Percentiles rank a stretch among this genome's conserved stretches.
phyloP scores from a whole-genome alignment of 2,797 vertebrate species.

The Huso huso region DNA sequence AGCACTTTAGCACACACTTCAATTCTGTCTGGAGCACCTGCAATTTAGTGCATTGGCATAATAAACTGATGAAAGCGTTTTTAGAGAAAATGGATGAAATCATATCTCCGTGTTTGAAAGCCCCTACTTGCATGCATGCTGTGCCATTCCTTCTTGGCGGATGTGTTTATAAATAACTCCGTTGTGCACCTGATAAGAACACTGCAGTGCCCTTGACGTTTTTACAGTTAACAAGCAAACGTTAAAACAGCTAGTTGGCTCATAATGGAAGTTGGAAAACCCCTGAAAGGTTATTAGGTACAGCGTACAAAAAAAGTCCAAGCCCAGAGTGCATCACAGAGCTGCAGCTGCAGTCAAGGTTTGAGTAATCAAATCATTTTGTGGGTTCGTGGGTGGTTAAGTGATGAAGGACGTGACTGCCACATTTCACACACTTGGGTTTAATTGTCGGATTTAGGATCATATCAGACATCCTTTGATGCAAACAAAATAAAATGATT shows the following conservation, averaged over 20 bases:
- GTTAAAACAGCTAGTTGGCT: slow-evolving; percentile 3
- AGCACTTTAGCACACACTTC: background rate
- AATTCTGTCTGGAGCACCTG: no score
- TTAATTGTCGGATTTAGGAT: slow-evolving; percentile 17
- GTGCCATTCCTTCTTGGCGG: no score
- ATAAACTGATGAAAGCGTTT: no score
- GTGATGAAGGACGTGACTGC: slow-evolving; percentile 14
- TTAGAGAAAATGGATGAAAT: no score
- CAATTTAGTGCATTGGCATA: no score
- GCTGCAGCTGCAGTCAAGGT: slow-evolving; percentile 16
- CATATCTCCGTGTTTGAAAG: no score
- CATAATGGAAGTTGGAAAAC: slow-evolving; percentile 19
- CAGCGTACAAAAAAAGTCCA: slow-evolving; percentile 10
- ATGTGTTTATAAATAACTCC: no score
- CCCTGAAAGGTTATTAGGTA: slow-evolving; percentile 20
- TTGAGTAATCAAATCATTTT: slow-evolving; percentile 19
- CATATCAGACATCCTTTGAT: slow-evolving; percentile 8
- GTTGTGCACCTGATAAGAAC: no score
- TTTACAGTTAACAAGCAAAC: background rate
- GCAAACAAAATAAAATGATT: background rate
- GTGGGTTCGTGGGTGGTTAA: slow-evolving; percentile 15
- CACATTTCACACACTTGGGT: slow-evolving; percentile 1
- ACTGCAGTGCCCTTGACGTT: background rate
- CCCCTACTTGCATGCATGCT: no score
- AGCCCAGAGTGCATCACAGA: slow-evolving; percentile 14